Base-by-base conservation (phyloP, 2,113 vertebrate species). In the Connochaetes taurinus region DNA sequence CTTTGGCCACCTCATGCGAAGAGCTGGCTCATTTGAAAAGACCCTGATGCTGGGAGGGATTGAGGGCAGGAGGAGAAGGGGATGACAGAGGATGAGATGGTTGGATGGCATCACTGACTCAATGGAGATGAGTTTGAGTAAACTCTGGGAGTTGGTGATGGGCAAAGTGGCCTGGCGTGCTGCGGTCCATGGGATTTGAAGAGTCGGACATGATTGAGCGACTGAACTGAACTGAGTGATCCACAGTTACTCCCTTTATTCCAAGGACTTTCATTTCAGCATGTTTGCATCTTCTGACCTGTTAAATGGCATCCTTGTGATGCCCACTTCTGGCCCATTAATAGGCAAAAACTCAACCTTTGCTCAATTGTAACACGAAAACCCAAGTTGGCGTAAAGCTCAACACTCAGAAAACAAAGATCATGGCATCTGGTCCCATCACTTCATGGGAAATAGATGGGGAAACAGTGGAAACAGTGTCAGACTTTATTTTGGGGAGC, bases 141-240 rank as follows among this genome's bases (percentile, higher is more conserved):
- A 23, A 71, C 19, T 71, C 19, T 12, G n/a, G 64, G 19, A 36
- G 19, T 71, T 71, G 19, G 64, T 36, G n/a, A 21, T 36, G 64
- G 19, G 36, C n/a, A 71, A 21, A 9, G 9, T 36, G 64, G n/a
- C 4, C 64, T 71, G 64, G 19, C 0, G 0, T 36, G n/a, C 64
- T 71, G 1, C 21, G n/a, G n/a, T 23, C 8, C 64, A 36, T 23
- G 19, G 19, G 2, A 19, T 71, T 11, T 0, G 0, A 71, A 71
- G 67, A 71, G n/a, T 71, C 0, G 2, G 19, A 40, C 2, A 40
- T 5, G 19, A 36, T 5, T 23, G 62, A 23, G 19, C 10, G 0
- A 36, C n/a, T 71, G n/a, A 40, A 71, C n/a, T 21, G 10, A 71
- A 40, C 19, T 71, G n/a, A 81, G 45, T 19, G 3, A 81, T 3